Evolutionary conservation across 2,797 vertebrate genomes (phyloP), one percentile per base, ranked within the genome.

Genomic region (Molossus molossus): DNA sequence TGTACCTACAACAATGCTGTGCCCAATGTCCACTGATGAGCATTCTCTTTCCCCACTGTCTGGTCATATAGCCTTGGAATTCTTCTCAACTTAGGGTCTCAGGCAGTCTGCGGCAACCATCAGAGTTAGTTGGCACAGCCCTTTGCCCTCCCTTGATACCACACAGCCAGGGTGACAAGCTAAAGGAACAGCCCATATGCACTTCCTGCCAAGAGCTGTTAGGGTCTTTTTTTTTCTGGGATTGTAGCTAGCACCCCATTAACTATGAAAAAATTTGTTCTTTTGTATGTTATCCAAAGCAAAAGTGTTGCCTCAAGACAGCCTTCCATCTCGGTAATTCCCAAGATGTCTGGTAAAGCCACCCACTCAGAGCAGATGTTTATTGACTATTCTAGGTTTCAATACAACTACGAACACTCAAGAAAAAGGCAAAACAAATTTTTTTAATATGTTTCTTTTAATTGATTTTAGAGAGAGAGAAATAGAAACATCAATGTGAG

Each of bases 221-320:
- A 55, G 60, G 55, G 17, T 93, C 89, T 69, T 89, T 72, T 72
- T 91, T 88, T 33, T 20, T 5, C 81, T 67, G 75, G 48, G 48
- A 80, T 20, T 57, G 64, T 18, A 83, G 33, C 58, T 79, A 48
- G 58, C 23, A 81, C 9, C 37, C 82, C 58, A 53, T 55, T 85
- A 94, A 55, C 72, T n/a, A 55, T 5, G 37, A 27, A 75, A 92
- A 76, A 9, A 86, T 60, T 6, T 48, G 25, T 80, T 73, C 62
- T 58, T 83, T 65, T 90, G 82, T 83, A 57, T 55, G 50, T 89
- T 75, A 65, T 76, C 40, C 87, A 93, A 62, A 83, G 65, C 27
- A 58, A 73, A 62, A 94, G 10, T 72, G n/a, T 76, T 90, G 33
- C 64, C 79, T 45, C 20, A 29, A 69, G 37, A 55, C 27, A 86